Base-by-base conservation (phyloP, 2,797 vertebrate genomes). In the Pipistrellus pygmaeus region DNA sequence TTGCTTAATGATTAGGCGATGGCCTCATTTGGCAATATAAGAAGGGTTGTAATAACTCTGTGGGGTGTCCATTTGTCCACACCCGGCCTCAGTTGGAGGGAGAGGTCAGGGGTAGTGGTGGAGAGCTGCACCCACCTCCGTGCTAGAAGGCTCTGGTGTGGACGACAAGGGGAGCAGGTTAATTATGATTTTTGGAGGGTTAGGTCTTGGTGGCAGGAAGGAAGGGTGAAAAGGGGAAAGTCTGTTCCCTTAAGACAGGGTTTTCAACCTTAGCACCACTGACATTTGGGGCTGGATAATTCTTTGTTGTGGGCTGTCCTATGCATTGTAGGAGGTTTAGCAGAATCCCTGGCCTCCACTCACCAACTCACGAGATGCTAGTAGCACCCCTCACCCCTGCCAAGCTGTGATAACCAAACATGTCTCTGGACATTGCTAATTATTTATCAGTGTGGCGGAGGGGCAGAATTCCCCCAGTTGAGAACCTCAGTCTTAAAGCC, bases 331-430 rank as follows among this genome's bases (percentile, higher is more conserved):
- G 69, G 51, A 23, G 64, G 53, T 41, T 12, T 0, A 64, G 38
- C 10, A 10, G 23, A 60, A 5, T 25, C 69, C 27, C 57, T 38
- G 48, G 51, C 53, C 11, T n/a, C 48, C 11, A 2, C 20, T 57
- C 17, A 15, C 35, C 30, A 38, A 60, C 44, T 38, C 1, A 0
- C 57, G 13, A 5, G 13, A 5, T 78, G 57, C 57, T 20, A 25
- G 68, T 32, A 41, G 44, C 32, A 14, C 8, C 13, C 30, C 75
- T 46, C n/a, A 1, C 17, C 12, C 0, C 1, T 3, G 0, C n/a
- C 12, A 12, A 46, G 12, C 53, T 38, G 35, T n/a, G 53, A 44
- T 13, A 64, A 2, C 30, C 18, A 14, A 10, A 69, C 44, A 12
- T 71, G 38, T 66, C 32, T 15, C 7, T n/a, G 71, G 41, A 77